Conservation (phyloP, 37 sponge, comb jelly and placozoan genomes). For the Eunapius fragilis region DNA sequence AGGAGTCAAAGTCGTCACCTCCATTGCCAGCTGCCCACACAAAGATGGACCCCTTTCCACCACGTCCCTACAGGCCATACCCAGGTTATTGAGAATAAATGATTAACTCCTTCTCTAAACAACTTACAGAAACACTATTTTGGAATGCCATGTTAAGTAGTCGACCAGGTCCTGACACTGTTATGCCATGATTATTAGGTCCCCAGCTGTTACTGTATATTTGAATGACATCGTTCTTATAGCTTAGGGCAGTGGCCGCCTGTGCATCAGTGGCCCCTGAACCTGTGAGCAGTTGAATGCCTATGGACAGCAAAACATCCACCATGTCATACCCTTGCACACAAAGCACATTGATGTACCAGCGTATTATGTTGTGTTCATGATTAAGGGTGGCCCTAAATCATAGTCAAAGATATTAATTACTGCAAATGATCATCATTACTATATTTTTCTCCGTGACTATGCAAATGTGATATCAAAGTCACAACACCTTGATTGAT, state of each 20-base stretch:
- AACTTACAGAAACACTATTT: conserved; percentile 53
- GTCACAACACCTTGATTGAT: too few relatives aligned
- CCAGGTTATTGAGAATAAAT: background rate
- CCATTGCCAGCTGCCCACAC: conserved; percentile 9
- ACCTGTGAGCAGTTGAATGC: conserved; percentile 84
- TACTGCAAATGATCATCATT: too few relatives aligned
- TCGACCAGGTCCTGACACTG: conserved; percentile 79
- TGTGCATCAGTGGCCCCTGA: conserved; percentile 70
- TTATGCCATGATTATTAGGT: conserved; percentile 81
- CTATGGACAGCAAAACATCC: too few relatives aligned
- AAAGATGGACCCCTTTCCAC: conserved; percentile 79
- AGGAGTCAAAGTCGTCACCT: conserved; percentile 64
- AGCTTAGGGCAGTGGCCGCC: conserved; percentile 72
- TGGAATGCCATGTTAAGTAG: conserved; percentile 58
- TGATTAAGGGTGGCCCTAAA: too few relatives aligned
- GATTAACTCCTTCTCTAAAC: too few relatives aligned
- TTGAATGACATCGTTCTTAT: conserved; percentile 61
- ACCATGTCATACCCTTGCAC: too few relatives aligned
- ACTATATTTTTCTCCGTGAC: too few relatives aligned
- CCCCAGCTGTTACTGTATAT: conserved; percentile 94
- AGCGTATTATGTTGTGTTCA: too few relatives aligned
- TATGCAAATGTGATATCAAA: too few relatives aligned
- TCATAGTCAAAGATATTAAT: too few relatives aligned
- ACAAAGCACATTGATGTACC: too few relatives aligned
- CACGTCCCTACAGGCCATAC: conserved; percentile 76